phyloP scores from a whole-genome alignment of 1,140 invertebrate genomes.

The Ceratitis capitata region DNA sequence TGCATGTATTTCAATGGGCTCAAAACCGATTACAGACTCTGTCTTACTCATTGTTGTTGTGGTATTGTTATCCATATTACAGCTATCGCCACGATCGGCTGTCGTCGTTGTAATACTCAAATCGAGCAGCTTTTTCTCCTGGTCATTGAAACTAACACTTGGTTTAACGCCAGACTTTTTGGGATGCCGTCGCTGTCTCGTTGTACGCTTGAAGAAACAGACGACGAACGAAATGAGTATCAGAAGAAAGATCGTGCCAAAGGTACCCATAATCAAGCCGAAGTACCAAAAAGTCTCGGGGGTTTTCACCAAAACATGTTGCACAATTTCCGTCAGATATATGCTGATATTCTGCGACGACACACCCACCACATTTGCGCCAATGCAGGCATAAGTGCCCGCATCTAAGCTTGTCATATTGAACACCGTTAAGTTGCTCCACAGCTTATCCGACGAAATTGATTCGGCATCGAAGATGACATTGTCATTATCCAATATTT shows the following conservation, averaged over 20 bases:
- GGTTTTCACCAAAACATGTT: constrained; percentile 65
- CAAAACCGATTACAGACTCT: constrained; percentile 66
- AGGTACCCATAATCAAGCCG: constrained; percentile 64
- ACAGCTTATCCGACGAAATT: constrained; percentile 63
- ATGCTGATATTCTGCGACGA: constrained; percentile 76
- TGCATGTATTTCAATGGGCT: constrained; percentile 77
- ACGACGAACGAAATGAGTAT: constrained; percentile 62
- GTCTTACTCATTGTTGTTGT: constrained; percentile 63
- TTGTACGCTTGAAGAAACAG: constrained; percentile 69
- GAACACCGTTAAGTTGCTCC: constrained; percentile 78
- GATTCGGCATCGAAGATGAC: constrained; percentile 63
- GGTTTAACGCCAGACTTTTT: constrained; percentile 74
- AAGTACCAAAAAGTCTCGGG: constrained; percentile 65
- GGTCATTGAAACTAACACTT: constrained; percentile 83
- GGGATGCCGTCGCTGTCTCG: constrained; percentile 67
- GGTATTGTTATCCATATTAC: constrained; percentile 70
- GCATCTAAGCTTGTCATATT: constrained; percentile 81
- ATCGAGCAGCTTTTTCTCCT: constrained; percentile 84
- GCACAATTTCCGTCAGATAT: constrained; percentile 75
- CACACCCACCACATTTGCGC: constrained; percentile 77
- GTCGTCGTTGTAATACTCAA: constrained; percentile 79
- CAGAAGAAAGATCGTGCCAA: constrained; percentile 60
- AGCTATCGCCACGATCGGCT: constrained; percentile 73
- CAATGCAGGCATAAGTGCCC: constrained; percentile 83
- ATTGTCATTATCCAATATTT: constrained; percentile 68